Evolutionary conservation across 1,140 invertebrate species (phyloP).

Genomic region (Cataglyphis hispanica): DNA sequence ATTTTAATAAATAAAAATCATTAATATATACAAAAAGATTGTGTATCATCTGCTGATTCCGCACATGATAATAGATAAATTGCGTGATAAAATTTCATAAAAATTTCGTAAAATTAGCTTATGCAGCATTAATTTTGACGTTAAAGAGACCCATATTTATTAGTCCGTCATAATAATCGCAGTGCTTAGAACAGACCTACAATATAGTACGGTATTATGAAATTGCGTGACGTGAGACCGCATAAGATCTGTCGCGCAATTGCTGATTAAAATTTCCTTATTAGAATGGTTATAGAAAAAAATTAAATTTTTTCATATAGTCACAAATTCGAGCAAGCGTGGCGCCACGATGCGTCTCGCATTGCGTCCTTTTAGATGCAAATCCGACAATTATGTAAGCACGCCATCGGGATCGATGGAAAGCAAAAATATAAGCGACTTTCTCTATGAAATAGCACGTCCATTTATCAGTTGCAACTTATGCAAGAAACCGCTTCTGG

Average conservation of each 20-base stretch:
- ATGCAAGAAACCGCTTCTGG: conserved; percentile 80
- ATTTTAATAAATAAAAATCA: background rate
- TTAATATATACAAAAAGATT: background rate
- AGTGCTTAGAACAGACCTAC: background rate
- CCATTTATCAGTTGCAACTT: conserved; percentile 77
- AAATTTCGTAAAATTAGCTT: background rate
- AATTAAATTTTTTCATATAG: background rate
- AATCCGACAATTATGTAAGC: conserved; percentile 75
- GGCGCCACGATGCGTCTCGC: conserved; percentile 23
- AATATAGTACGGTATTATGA: conserved; percentile 12
- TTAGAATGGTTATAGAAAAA: background rate
- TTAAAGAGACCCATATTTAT: conserved; percentile 10
- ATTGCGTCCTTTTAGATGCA: conserved; percentile 74
- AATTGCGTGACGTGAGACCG: background rate
- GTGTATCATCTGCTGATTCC: background rate
- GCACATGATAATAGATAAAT: background rate
- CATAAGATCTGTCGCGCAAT: background rate
- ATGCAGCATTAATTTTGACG: too few species aligned
- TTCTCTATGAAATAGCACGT: conserved; percentile 86
- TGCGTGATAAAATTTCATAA: background rate
- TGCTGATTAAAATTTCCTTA: background rate
- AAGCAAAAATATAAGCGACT: conserved; percentile 85
- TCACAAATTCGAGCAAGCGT: conserved; percentile 57
- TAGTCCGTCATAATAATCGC: conserved; percentile 14
- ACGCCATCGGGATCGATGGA: conserved; percentile 80